These are phyloP conservation scores for Napeogenes sylphis DNA, from an alignment of 2,888 invertebrate genomes.

Conservation along the genomic window DNA sequence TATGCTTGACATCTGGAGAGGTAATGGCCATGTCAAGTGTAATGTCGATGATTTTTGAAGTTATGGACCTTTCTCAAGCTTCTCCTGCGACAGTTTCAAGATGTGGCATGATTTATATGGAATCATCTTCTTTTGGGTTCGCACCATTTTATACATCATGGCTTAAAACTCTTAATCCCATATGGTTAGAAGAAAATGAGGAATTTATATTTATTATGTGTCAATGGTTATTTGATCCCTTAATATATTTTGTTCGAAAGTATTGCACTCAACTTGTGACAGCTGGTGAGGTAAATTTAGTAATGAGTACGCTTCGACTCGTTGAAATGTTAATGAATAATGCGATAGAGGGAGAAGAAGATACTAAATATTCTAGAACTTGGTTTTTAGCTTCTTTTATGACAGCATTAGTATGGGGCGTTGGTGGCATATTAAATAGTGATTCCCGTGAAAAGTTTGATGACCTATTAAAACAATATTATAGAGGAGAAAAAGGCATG, in stretches of 20 bases:
- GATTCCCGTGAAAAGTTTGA: slow-evolving; percentile 84
- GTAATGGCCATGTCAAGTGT: slow-evolving; percentile 88
- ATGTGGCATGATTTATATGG: slow-evolving; percentile 95
- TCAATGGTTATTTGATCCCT: slow-evolving; percentile 88
- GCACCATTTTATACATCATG: slow-evolving; percentile 88
- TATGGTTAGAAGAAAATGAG: slow-evolving; percentile 80
- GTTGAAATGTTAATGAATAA: slow-evolving; percentile 88
- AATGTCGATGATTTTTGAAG: slow-evolving; percentile 94
- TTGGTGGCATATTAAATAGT: slow-evolving; percentile 87
- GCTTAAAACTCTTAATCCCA: slow-evolving; percentile 80
- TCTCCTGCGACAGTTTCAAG: slow-evolving; percentile 93
- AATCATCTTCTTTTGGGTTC: slow-evolving; percentile 90
- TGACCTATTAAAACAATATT: slow-evolving; percentile 76
- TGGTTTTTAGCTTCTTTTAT: slow-evolving; percentile 89
- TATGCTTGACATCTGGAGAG: slow-evolving; percentile 92
- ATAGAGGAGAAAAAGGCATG: slow-evolving; percentile 64
- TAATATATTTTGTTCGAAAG: slow-evolving; percentile 84
- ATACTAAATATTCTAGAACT: slow-evolving; percentile 80
- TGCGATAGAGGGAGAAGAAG: slow-evolving; percentile 83
- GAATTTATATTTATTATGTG: slow-evolving; percentile 80
- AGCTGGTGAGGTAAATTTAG: slow-evolving; percentile 84
- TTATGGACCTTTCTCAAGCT: slow-evolving; percentile 89
- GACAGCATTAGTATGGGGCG: slow-evolving; percentile 88
- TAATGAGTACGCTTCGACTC: slow-evolving; percentile 84
- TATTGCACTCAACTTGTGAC: slow-evolving; percentile 80